Percentiles rank a stretch among this genome's conserved stretches.
These are phyloP conservation scores for Caranx ignobilis DNA, from an alignment of 2,113 vertebrate genomes.

Conservation along the genomic window DNA sequence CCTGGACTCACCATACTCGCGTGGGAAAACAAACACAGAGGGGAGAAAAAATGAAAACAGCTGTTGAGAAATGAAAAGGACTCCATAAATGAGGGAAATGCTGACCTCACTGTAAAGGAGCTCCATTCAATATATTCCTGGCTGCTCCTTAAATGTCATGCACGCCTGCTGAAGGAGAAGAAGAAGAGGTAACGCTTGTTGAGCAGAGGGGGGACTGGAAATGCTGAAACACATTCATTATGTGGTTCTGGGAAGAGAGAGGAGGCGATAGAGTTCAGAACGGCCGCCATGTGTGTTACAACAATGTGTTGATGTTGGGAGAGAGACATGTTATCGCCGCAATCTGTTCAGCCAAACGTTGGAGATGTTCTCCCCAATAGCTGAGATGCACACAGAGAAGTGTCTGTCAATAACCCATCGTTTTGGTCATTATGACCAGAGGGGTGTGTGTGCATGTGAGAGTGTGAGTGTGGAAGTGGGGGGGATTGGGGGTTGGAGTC, in stretches of 20 bases:
- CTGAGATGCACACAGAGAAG: constrained; percentile 42
- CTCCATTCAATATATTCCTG: constrained; percentile 5
- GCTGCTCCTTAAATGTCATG: constrained; percentile 39
- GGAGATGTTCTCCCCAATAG: constrained; percentile 36
- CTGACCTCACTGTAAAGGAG: constrained; percentile 34
- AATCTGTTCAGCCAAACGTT: constrained; percentile 52
- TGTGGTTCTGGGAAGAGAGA: background rate
- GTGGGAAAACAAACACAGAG: constrained; percentile 33
- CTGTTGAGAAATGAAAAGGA: constrained; percentile 21
- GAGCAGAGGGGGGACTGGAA: constrained; percentile 5
- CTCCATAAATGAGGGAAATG: constrained; percentile 1
- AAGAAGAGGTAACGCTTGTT: constrained; percentile 5
- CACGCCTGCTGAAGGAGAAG: constrained; percentile 10
- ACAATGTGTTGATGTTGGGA: constrained; percentile 22
- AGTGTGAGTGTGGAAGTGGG: background rate
- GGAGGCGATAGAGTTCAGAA: background rate
- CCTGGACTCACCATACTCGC: constrained; percentile 3
- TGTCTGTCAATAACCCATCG: constrained; percentile 58
- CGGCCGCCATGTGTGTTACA: constrained; percentile 31
- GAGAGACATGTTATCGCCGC: constrained; percentile 36
- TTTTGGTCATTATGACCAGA: constrained; percentile 59
- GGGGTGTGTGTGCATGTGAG: constrained; percentile 39
- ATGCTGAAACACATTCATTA: constrained; percentile 19
- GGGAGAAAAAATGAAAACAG: constrained; percentile 23
- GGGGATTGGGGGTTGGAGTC: background rate